Evolutionary conservation across 2,888 invertebrate genomes (phyloP).

Genomic region (Andrena praecox): DNA sequence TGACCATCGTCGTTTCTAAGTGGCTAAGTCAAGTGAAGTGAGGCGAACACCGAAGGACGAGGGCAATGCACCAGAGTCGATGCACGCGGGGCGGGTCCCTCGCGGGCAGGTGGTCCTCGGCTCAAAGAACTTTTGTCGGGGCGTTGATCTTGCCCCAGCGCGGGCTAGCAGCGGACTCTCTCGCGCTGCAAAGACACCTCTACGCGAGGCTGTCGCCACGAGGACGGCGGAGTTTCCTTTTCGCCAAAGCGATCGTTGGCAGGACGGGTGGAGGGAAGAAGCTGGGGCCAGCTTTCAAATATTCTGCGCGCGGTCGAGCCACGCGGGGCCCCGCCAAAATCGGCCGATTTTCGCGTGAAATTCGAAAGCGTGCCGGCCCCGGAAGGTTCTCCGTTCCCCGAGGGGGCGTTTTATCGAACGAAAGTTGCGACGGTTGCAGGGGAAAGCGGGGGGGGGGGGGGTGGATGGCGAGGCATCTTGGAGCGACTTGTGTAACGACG

Average conservation of each 20-base stretch:
- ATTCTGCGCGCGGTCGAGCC: neutral
- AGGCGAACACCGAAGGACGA: constrained; percentile 75
- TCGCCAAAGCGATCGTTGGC: neutral
- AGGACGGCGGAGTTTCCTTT: constrained; percentile 14
- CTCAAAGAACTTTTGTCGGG: constrained; percentile 83
- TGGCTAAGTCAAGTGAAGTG: constrained; percentile 81
- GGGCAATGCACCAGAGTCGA: constrained; percentile 78
- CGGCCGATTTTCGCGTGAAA: constrained; percentile 70
- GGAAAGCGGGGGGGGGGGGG: neutral
- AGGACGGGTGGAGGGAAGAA: neutral
- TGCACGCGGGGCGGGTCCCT: constrained; percentile 71
- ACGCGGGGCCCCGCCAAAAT: constrained; percentile 46
- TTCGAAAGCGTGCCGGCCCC: constrained; percentile 68
- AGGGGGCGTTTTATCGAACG: constrained; percentile 65
- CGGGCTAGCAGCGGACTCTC: constrained; percentile 54
- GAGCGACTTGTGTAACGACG: constrained; percentile 60
- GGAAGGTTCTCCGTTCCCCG: constrained; percentile 46
- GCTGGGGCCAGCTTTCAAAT: constrained; percentile 2
- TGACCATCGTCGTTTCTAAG: constrained; percentile 60
- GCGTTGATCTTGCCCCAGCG: constrained; percentile 78
- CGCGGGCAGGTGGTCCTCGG: constrained; percentile 84
- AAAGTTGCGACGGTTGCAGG: constrained; percentile 52
- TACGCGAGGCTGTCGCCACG: constrained; percentile 50
- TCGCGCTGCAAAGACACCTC: constrained; percentile 32
- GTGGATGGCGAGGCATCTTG: constrained; percentile 38